Conservation (phyloP, 2,113 vertebrate genomes). For the Anoura caudifer region DNA sequence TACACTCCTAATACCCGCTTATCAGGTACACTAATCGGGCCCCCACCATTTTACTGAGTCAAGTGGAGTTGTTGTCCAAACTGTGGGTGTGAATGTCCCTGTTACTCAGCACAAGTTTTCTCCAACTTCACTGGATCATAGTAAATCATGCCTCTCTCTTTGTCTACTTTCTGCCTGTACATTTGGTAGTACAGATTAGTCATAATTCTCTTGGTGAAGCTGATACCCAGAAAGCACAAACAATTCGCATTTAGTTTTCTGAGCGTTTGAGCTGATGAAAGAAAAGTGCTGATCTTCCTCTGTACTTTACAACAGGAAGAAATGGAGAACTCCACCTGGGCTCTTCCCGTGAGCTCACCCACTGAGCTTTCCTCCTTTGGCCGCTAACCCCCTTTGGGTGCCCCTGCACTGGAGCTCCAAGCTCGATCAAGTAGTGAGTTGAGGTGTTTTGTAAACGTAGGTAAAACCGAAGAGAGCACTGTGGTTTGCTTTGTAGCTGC, state of each 20-base stretch:
- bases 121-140: neutral
- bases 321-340: too few species aligned
- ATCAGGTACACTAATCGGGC: neutral
- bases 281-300: neutral
- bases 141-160: neutral
- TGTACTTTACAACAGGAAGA: neutral
- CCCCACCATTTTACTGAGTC: neutral
- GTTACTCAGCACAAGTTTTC: neutral
- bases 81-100: fast-evolving
- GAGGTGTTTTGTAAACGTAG: neutral
- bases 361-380: neutral
- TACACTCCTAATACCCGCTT: neutral
- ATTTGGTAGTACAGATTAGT: neutral
- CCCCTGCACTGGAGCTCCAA: neutral
- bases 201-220: neutral
- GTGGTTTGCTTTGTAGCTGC: neutral
- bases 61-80: neutral
- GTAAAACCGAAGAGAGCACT: neutral
- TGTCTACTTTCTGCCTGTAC: neutral
- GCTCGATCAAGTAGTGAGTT: neutral
- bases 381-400: neutral
- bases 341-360: neutral
- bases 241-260: neutral
- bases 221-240: neutral
- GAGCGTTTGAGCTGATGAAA: neutral